Evolutionary conservation across 2,888 invertebrate genomes (phyloP).

Genomic region (Conchocele bisecta): DNA sequence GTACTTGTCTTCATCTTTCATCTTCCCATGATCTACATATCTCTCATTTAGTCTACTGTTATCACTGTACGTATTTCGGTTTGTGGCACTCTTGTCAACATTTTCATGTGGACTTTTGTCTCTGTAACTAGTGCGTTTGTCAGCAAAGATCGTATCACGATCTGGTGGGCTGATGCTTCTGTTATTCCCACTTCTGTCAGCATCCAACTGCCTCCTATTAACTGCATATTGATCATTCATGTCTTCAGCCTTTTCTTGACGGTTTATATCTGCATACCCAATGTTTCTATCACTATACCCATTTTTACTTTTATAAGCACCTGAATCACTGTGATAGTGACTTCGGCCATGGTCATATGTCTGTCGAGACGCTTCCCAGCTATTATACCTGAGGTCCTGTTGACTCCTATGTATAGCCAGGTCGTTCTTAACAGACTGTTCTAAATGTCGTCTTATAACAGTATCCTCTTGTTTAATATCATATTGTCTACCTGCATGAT

Average conservation of each 20-base stretch:
- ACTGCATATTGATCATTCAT: constrained; percentile 2
- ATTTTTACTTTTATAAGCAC: background rate
- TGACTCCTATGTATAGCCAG: too few relatives aligned
- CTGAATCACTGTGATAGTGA: background rate
- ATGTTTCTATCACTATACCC: constrained; percentile 16
- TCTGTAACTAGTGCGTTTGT: constrained; percentile 1
- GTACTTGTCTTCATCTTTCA: background rate
- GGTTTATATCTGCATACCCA: constrained; percentile 6
- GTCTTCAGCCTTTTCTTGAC: background rate
- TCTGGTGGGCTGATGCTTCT: too few relatives aligned
- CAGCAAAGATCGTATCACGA: too few relatives aligned
- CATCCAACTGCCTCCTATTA: too few relatives aligned
- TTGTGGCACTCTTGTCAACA: background rate
- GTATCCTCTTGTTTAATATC: background rate
- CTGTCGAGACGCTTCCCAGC: background rate
- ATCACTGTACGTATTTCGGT: background rate
- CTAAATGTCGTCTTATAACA: background rate
- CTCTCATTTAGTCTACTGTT: background rate
- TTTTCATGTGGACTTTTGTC: background rate
- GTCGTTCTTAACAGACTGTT: background rate
- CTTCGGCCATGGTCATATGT: background rate
- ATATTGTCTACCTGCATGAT: background rate
- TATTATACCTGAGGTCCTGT: too few relatives aligned
- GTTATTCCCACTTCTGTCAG: too few relatives aligned
- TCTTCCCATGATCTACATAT: background rate